phyloP scores from a whole-genome alignment of 1,140 invertebrate genomes.

The Druon quercuslanigerum region DNA sequence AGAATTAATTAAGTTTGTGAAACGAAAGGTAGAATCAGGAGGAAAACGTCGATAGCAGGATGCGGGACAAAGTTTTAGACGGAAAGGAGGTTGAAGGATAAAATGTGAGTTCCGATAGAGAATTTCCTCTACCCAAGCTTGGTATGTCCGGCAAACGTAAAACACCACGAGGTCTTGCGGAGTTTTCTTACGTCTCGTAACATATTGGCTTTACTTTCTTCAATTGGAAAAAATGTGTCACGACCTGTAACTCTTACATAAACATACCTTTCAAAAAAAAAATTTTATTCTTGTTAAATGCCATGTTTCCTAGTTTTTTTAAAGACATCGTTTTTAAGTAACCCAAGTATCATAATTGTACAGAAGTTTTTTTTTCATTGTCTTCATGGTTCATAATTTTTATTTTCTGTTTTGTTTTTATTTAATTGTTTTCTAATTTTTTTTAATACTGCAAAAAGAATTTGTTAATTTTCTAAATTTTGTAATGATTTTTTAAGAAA shows the following conservation, averaged over 20 bases:
- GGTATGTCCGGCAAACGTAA: conserved; percentile 39
- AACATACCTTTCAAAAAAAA: background rate
- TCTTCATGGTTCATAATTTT: too few species aligned
- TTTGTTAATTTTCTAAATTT: too few species aligned
- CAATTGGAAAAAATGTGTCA: background rate
- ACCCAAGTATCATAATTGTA: too few species aligned
- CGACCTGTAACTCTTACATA: background rate
- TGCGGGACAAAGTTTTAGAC: conserved; percentile 37
- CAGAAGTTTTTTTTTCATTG: too few species aligned
- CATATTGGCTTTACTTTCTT: conserved; percentile 42
- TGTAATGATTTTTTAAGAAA: too few species aligned
- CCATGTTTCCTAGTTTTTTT: too few species aligned
- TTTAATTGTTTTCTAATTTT: too few species aligned
- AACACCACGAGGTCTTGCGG: conserved; percentile 38
- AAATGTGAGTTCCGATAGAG: conserved; percentile 37
- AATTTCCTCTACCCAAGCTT: conserved; percentile 37
- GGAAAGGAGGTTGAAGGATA: conserved; percentile 27
- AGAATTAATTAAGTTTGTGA: conserved; percentile 4
- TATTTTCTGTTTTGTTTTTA: too few species aligned
- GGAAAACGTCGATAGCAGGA: conserved; percentile 40
- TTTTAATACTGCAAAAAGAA: too few species aligned
- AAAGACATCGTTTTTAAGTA: too few species aligned
- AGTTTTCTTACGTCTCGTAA: conserved; percentile 43
- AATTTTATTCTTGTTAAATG: too few species aligned
- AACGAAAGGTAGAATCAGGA: conserved; percentile 22